A percentile compares a stretch with the other conserved stretches of the same genome.
Evolutionary conservation across 2,113 vertebrate species (phyloP).

Genomic region (Hassar affinis): DNA sequence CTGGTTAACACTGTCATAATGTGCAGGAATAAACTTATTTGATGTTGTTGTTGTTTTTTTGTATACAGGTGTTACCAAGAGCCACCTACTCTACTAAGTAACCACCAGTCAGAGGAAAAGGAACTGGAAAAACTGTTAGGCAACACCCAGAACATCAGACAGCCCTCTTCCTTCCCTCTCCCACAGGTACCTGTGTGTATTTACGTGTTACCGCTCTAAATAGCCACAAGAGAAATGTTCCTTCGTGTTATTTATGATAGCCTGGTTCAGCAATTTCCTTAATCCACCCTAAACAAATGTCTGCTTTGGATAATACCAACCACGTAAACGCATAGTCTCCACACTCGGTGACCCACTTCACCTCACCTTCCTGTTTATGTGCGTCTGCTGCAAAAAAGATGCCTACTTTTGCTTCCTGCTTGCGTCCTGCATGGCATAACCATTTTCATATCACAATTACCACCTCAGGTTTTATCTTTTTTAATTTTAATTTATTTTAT

Average conservation of each 20-base stretch:
- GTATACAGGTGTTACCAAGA: not conserved
- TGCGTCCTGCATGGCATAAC: not conserved
- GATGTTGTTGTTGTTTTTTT: not conserved
- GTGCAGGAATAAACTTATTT: not conserved
- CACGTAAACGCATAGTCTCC: not conserved
- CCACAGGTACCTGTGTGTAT: not conserved
- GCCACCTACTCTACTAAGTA: not conserved
- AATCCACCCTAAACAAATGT: slow-evolving; percentile 13
- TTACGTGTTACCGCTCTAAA: slow-evolving; percentile 14
- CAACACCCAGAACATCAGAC: not conserved
- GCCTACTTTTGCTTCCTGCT: not conserved
- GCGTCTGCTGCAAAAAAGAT: slow-evolving; percentile 2
- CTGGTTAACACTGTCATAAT: not conserved
- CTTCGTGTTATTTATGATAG: slow-evolving; percentile 28
- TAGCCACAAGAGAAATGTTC: slow-evolving; percentile 30
- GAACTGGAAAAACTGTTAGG: not conserved
- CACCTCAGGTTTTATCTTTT: not conserved
- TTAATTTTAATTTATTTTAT: too few species aligned
- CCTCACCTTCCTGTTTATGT: slow-evolving; percentile 39
- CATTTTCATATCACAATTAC: not conserved
- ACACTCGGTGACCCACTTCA: slow-evolving; percentile 16
- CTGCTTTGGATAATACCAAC: slow-evolving; percentile 25
- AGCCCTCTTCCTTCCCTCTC: slow-evolving; percentile 11
- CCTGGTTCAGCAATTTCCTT: slow-evolving; percentile 2
- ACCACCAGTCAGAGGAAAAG: not conserved